These are phyloP conservation scores for Fratercula arctica DNA, from an alignment of 2,797 vertebrate genomes.

Conservation along the genomic window DNA sequence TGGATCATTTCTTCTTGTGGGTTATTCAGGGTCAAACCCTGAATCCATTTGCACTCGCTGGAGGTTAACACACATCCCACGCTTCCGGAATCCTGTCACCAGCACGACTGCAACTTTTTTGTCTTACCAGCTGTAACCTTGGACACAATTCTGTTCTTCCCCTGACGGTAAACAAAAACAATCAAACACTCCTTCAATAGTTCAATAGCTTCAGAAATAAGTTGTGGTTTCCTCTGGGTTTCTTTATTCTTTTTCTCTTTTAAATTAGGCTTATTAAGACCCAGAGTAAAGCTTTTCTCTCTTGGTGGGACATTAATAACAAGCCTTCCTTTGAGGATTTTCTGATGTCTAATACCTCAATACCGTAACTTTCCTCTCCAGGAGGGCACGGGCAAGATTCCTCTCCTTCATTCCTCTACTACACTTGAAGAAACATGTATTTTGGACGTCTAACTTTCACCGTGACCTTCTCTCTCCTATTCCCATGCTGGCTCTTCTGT, in stretches of 20 bases:
- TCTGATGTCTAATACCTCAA: background rate
- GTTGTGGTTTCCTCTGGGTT: background rate
- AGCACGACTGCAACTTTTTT: background rate
- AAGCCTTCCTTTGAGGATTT: background rate
- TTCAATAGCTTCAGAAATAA: background rate
- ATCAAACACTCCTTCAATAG: background rate
- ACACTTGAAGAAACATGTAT: background rate
- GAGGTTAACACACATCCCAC: background rate
- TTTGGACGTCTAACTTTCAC: background rate
- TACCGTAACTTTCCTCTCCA: background rate
- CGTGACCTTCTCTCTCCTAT: background rate
- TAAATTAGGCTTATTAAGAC: background rate
- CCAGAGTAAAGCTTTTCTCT: background rate
- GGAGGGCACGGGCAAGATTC: background rate
- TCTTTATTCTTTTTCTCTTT: background rate
- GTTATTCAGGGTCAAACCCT: background rate
- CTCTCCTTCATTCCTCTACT: background rate
- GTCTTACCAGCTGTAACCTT: background rate
- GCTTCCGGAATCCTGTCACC: background rate
- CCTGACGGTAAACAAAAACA: background rate
- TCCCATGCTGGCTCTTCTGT: too few relatives aligned
- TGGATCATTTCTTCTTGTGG: background rate
- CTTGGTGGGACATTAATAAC: background rate
- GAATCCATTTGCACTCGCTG: background rate
- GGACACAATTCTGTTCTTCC: background rate